These are phyloP conservation scores for Setipinna tenuifilis DNA, from an alignment of 2,797 vertebrate genomes.

Conservation along the genomic window DNA sequence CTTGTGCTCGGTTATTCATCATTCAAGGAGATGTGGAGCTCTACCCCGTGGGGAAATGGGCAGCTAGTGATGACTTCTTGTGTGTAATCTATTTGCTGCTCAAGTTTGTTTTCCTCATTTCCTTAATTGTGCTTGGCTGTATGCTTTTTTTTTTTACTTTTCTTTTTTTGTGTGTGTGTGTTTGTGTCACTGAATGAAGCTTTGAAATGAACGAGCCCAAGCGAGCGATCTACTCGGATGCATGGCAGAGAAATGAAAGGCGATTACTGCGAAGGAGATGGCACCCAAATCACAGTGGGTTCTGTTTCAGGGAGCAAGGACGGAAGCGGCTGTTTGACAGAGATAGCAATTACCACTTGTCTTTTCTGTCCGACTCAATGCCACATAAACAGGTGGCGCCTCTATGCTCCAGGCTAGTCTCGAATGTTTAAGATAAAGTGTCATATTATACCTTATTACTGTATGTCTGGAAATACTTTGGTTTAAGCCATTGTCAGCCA, in stretches of 20 bases:
- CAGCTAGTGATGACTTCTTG: constrained; percentile 49
- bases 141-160: background rate
- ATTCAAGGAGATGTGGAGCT: constrained; percentile 44
- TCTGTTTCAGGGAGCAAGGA: constrained; percentile 1
- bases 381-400: constrained; percentile 8
- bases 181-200: background rate
- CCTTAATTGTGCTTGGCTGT: constrained; percentile 3
- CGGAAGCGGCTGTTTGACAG: background rate
- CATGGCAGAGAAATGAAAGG: background rate
- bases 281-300: background rate
- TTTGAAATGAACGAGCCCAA: background rate
- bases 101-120: constrained; percentile 44
- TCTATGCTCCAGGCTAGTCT: background rate
- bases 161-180: background rate
- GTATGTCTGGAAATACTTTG: background rate
- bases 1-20: constrained; percentile 55
- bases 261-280: background rate
- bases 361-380: background rate
- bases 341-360: constrained; percentile 19
- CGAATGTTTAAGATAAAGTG: background rate
- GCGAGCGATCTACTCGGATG: background rate
- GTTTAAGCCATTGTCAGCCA: background rate
- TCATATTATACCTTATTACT: background rate
- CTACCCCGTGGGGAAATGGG: constrained; percentile 49
- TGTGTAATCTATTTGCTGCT: constrained; percentile 55